Evolutionary conservation across 2,113 vertebrate species (phyloP), one percentile per base, ranked within the genome.

Genomic region (Prochilodus magdalenae): DNA sequence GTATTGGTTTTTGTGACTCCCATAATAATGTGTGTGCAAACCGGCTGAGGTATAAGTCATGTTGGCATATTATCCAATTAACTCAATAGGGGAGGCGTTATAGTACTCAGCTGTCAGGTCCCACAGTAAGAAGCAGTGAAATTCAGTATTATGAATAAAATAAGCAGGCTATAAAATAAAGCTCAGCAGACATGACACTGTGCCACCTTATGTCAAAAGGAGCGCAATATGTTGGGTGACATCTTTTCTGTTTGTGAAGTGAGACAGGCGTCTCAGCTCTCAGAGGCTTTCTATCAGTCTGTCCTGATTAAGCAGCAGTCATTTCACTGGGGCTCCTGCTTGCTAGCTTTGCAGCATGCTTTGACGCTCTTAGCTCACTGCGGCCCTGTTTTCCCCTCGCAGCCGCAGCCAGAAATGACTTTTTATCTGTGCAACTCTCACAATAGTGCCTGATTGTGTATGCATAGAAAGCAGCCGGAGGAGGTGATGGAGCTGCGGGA

Each of bases 381-480:
- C 76, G 51, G n/a, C 67, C 59, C 33, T 66, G 75, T 53, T 59
- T 63, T 40, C 40, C 60, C 53, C 14, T 69, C 27, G 16, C 63
- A 57, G 24, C 47, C 44, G 33, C 57, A 29, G 65, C n/a, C 70
- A 79, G 77, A 53, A 76, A 82, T 82, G 55, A 78, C 77, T 84
- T 77, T 75, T 82, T 83, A 78, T 85, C 83, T 73, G 20, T 49
- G 49, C 75, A 47, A 44, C 51, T 36, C 78, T 72, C 70, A 75
- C 80, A 66, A 73, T 65, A 73, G 74, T 29, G n/a, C 81, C 85
- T 85, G 81, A 88, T 86, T 86, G 80, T 85, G 71, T 88, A 88
- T 88, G 85, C 83, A 86, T 86, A 86, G 76, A 83, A 88, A 85
- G 69, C 69, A 65, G 82, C 76, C 78, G 40, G 55, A 36, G 79